Evolutionary conservation across 2,888 invertebrate species (phyloP).

Genomic region (Melangyna quadrimaculata): DNA sequence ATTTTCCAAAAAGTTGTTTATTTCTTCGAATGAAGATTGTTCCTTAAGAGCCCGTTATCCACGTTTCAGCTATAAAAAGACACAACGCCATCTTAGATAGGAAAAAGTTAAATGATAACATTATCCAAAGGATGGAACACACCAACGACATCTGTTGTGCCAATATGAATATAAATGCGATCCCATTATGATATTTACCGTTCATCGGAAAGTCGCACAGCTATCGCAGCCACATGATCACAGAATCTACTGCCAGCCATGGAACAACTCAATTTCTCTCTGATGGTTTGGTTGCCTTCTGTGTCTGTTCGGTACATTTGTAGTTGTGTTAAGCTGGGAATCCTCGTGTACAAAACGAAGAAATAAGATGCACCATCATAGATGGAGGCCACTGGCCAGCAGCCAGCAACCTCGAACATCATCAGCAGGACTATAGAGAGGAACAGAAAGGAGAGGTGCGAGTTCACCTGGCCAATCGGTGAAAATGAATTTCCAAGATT

Average conservation of each 20-base stretch:
- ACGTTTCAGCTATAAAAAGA: slow-evolving; percentile 26
- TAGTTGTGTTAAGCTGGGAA: slow-evolving; percentile 22
- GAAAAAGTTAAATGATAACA: slow-evolving; percentile 55
- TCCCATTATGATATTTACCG: slow-evolving; percentile 72
- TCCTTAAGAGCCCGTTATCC: slow-evolving; percentile 61
- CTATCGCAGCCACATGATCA: slow-evolving; percentile 65
- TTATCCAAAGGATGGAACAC: slow-evolving; percentile 69
- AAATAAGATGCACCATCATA: not conserved
- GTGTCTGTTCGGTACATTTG: slow-evolving; percentile 27
- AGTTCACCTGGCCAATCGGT: slow-evolving; percentile 62
- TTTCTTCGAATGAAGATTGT: slow-evolving; percentile 54
- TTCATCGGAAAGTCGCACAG: slow-evolving; percentile 44
- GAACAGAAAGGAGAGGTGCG: slow-evolving; percentile 6
- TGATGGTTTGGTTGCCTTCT: slow-evolving; percentile 33
- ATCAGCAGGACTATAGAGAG: slow-evolving; percentile 11
- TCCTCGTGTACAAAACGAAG: slow-evolving; percentile 11
- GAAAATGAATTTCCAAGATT: slow-evolving; percentile 71
- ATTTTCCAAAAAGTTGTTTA: not conserved
- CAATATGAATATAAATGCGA: slow-evolving; percentile 72
- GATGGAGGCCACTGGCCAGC: slow-evolving; percentile 8
- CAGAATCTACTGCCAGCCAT: slow-evolving; percentile 61
- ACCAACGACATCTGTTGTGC: slow-evolving; percentile 72
- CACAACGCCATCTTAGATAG: slow-evolving; percentile 38
- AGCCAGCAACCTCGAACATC: not conserved
- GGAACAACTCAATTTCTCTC: slow-evolving; percentile 69